phyloP scores from a whole-genome alignment of 2,888 invertebrate species.

The Phyto melanocephala region DNA sequence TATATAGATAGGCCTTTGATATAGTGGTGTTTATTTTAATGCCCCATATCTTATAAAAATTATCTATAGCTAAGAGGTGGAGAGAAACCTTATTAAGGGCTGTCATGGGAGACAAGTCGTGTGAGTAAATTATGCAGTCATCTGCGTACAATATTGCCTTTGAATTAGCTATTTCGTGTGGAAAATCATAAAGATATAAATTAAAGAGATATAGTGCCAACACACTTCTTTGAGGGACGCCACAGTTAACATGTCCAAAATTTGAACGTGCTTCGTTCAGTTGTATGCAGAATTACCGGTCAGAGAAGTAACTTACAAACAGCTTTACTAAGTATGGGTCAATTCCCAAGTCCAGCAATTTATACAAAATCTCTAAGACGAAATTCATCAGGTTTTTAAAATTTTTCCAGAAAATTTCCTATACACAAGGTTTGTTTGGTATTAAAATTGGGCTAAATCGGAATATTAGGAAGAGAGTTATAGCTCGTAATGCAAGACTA shows the following conservation, averaged over 20 bases:
- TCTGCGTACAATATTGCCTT: neutral
- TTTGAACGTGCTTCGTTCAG: neutral
- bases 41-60: no score
- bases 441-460: no score
- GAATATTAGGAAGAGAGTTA: no score
- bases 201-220: no score
- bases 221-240: constrained; percentile 11
- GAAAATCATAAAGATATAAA: no score
- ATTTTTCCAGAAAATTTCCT: no score
- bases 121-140: neutral
- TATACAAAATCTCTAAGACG: no score
- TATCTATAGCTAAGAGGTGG: neutral
- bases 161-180: neutral
- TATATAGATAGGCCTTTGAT: neutral
- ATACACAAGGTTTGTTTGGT: no score
- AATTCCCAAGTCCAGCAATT: no score
- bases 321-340: no score
- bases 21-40: neutral
- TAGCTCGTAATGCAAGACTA: no score
- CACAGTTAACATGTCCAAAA: neutral
- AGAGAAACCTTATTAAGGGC: neutral
- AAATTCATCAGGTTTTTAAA: no score
- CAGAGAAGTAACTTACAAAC: neutral
- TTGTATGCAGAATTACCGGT: neutral
- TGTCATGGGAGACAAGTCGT: neutral